Base-by-base conservation (phyloP, 2,113 vertebrate genomes). In the Ophiodon elongatus region DNA sequence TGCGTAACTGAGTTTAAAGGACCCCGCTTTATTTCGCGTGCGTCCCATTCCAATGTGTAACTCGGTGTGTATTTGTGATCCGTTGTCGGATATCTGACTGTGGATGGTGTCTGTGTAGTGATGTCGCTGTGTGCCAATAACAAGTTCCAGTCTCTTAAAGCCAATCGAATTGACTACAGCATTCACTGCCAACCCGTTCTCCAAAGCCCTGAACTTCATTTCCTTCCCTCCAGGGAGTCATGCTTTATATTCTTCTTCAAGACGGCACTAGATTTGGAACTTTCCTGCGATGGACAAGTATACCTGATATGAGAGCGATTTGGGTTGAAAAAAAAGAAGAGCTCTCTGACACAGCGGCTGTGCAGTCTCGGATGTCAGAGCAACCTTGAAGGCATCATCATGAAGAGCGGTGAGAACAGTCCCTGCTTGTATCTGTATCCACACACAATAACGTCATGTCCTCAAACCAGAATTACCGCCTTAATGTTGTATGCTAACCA, bases 181-280 rank as follows among this genome's bases (percentile, higher is more conserved):
- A 45, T 65, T 57, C 27, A 69, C 54, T 64, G 68, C 65, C 37
- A 68, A 59, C 31, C 25, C 11, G 25, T 70, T 88, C 76, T 78
- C 64, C 50, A n/a, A 70, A 86, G 66, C 66, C 56, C 65, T 73
- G 52, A 79, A 73, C 76, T 43, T 67, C 56, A 84, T 84, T 76
- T 64, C 27, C 33, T 62, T 21, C 52, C 75, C 56, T 69, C 21
- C 59, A 64, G 60, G 39, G 50, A 65, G 37, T 7, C 0, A 3
- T 2, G 52, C 10, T 78, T 85, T 75, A 14, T 13, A 37, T 74
- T 78, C 27, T 25, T 60, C 83, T 59, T 45, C 43, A 33, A 15
- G 77, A 65, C 9, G 9, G 11, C 15, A 45, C 79, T 71, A 63
- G 59, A 63, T 47, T 35, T n/a, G 25, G 5, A 84, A 21, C 23